Evolutionary conservation across 1,140 invertebrate genomes (phyloP).

Genomic region (Bombus huntii): DNA sequence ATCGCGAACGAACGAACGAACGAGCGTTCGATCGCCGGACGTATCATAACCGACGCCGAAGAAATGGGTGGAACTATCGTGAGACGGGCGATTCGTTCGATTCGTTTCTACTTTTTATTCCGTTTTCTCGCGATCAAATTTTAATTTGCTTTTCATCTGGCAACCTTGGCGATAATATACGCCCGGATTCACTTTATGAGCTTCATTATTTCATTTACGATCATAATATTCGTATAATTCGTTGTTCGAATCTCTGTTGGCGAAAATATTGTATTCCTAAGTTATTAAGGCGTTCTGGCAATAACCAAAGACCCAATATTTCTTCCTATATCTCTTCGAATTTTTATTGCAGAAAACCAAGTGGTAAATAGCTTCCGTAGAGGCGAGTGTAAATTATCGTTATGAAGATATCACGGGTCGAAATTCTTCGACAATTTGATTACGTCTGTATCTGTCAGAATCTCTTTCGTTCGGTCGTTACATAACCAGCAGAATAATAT

Average conservation of each 20-base stretch:
- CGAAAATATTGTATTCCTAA: neutral
- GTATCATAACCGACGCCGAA: neutral
- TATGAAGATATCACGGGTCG: conserved; percentile 26
- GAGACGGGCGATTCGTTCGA: neutral
- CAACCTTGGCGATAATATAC: neutral
- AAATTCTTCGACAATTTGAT: conserved; percentile 11
- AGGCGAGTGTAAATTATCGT: neutral
- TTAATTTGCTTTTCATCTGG: too few species aligned
- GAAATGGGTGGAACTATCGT: neutral
- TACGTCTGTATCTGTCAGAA: conserved; percentile 17
- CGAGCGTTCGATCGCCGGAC: neutral
- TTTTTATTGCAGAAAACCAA: neutral
- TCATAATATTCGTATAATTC: neutral
- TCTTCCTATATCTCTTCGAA: neutral
- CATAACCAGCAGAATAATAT: conserved; percentile 53
- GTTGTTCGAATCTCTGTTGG: neutral
- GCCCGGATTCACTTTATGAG: neutral
- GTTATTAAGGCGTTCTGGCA: neutral
- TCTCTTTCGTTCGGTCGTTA: conserved; percentile 26
- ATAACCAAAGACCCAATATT: neutral
- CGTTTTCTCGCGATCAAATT: neutral
- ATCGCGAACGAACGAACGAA: neutral
- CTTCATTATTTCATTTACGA: neutral
- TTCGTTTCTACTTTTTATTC: neutral
- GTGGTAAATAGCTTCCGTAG: neutral